Conservation (phyloP, 2,888 invertebrate genomes). For the Beris chalybata region DNA sequence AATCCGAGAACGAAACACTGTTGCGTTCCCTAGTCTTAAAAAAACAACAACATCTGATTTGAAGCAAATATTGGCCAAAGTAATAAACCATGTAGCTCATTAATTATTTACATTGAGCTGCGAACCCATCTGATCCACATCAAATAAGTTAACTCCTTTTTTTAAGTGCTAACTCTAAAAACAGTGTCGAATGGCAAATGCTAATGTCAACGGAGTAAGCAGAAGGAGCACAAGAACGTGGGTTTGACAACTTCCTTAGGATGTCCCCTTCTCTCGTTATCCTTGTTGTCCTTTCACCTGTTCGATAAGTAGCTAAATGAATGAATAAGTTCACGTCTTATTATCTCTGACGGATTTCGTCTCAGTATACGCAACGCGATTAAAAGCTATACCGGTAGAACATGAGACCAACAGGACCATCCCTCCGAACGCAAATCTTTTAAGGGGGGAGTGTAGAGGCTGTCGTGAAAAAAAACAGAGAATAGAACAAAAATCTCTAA, state of each 20-base stretch:
- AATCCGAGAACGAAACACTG: too few relatives aligned
- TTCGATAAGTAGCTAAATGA: too few relatives aligned
- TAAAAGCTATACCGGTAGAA: not conserved
- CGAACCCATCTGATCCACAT: slow-evolving; percentile 19
- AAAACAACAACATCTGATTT: not conserved
- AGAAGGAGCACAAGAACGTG: not conserved
- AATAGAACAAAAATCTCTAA: not conserved
- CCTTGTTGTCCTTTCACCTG: too few relatives aligned
- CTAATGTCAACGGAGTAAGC: not conserved
- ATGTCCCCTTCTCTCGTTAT: too few relatives aligned
- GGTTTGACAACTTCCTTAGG: not conserved
- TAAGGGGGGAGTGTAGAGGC: not conserved
- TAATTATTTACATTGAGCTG: slow-evolving; percentile 23
- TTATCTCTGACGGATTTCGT: not conserved
- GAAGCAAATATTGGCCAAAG: slow-evolving; percentile 21
- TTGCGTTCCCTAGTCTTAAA: too few relatives aligned
- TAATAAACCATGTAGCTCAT: slow-evolving; percentile 28
- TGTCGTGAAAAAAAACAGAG: not conserved
- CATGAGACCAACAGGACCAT: not conserved
- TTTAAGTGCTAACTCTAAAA: not conserved
- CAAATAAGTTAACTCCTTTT: slow-evolving; percentile 5
- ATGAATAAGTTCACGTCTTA: too few relatives aligned
- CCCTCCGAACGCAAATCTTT: not conserved
- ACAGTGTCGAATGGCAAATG: not conserved
- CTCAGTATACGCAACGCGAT: not conserved